Evolutionary conservation across 2,797 vertebrate species (phyloP), one percentile per base, ranked within the genome.

Genomic region (Scolopax rusticola): DNA sequence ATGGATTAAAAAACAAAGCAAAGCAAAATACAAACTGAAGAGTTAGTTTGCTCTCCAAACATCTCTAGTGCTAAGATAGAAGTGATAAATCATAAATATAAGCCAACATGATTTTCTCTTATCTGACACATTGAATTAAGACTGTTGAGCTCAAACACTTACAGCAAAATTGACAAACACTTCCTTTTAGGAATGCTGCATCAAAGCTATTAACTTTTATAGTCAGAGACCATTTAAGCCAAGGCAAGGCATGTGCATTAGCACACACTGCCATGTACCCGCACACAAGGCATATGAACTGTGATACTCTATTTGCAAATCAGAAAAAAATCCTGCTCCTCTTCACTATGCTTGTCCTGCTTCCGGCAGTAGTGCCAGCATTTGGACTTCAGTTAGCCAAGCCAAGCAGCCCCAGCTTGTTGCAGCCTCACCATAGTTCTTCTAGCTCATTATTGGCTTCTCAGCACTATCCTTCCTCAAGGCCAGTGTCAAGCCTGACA

Each of bases 41-140:
- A 56, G 53, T 75, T 78, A 45, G 78, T 92, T 96, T 96, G 45
- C 38, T 92, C 95, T 95, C 71, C 84, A 91, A 89, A 93, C 63
- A 93, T 90, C 91, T 96, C 96, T 78, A 84, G 51, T 92, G 86
- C 86, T 97, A 95, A 92, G 87, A 95, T 84, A 96, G 87, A 96
- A 97, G 64, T 87, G 95, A 95, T 96, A 98, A 97, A 97, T 97
- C 95, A 97, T 95, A 96, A 97, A 96, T 97, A 84, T 70, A 97
- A 94, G 89, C 86, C 95, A 97, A 97, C 83, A 89, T 94, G 84
- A 96, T 95, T 97, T 97, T 97, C 82, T 97, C 73, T 95, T 96
- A 97, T 93, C 83, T 97, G 94, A 96, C 63, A 95, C 88, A 91
- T 60, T 97, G 92, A 97, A 97, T 97, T 97, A 96, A 96, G 90